A percentile compares a stretch with the other conserved stretches of the same genome.
phyloP scores from a whole-genome alignment of 2,113 vertebrate genomes.

The Phasianus colchicus region DNA sequence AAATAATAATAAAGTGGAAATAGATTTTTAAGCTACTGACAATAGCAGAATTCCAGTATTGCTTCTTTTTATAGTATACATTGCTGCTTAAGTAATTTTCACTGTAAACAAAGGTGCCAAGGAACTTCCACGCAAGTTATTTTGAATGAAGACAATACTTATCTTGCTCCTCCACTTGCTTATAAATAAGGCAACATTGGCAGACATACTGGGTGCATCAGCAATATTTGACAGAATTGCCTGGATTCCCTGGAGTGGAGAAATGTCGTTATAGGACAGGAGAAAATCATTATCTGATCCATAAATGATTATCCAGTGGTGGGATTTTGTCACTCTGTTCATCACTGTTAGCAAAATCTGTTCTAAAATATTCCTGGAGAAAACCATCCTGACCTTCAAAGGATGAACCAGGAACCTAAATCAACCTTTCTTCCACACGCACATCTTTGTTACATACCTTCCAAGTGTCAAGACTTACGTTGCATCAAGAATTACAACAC shows the following conservation, averaged over 20 bases:
- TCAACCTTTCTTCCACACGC: background rate
- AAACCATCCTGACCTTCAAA: conserved; percentile 10
- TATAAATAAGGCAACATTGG: conserved; percentile 18
- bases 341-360: conserved; percentile 51
- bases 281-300: conserved; percentile 87
- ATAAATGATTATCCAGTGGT: conserved; percentile 81
- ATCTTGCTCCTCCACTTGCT: background rate
- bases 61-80: background rate
- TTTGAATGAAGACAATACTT: background rate
- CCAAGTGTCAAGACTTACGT: background rate
- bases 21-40: background rate
- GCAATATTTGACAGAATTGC: conserved; percentile 85
- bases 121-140: background rate
- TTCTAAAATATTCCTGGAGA: conserved; percentile 31
- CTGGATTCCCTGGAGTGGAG: conserved; percentile 70
- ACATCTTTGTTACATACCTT: background rate
- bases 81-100: background rate
- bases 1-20: background rate
- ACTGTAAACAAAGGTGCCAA: background rate
- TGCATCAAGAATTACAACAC: background rate
- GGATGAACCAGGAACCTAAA: background rate
- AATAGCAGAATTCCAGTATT: background rate
- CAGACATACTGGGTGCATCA: conserved; percentile 77
- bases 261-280: conserved; percentile 81
- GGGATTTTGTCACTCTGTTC: conserved; percentile 53